Base-by-base conservation (phyloP, 2,888 invertebrate genomes). In the Tetanocera ferruginea region DNA sequence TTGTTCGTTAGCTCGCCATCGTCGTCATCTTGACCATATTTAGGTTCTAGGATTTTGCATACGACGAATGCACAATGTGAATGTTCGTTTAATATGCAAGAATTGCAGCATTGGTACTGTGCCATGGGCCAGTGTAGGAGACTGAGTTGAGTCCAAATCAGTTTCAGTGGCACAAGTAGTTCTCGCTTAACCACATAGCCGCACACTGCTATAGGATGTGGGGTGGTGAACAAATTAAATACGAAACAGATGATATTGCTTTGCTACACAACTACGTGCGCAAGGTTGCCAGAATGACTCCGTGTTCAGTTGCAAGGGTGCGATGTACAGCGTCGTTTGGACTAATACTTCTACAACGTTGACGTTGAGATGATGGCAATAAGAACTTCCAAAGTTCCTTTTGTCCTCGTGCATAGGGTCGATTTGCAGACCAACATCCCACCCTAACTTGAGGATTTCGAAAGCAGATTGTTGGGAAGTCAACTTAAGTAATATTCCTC, bases 191-290 rank as follows among this genome's bases (percentile, higher is more conserved):
- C 74, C 57, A 57, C 73, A 34, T 28, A 14, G 19, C 23, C 66
- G 66, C 69, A 17, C 75, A 66, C 52, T 31, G 67, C 72, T 64
- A 66, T 51, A 14, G 67, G 70, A 34, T 49, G 19, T 69, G 62
- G 70, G 43, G 67, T 72, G 49, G 77, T 77, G 79, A 77, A 80
- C 82, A 82, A 83, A 81, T 83, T 80, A 80, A 83, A 82, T 83
- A 80, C 80, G 81, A 78, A 76, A 81, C 79, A 80, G 79, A 81
- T 81, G 82, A 81, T 76, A 76, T 80, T 80, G 80, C 81, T 78
- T 78, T 82, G 80, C 80, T 81, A 78, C 78, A 79, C 80, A 81
- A 78, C 76, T 78, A 60, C 76, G 69, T 55, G 70, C 73, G 43
- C 70, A 70, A 19, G 67, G 69, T 43, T 79, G 76, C 71, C 37